Evolutionary conservation across 2,888 invertebrate genomes (phyloP), one percentile per base, ranked within the genome.

Genomic region (Oasisia sp.): DNA sequence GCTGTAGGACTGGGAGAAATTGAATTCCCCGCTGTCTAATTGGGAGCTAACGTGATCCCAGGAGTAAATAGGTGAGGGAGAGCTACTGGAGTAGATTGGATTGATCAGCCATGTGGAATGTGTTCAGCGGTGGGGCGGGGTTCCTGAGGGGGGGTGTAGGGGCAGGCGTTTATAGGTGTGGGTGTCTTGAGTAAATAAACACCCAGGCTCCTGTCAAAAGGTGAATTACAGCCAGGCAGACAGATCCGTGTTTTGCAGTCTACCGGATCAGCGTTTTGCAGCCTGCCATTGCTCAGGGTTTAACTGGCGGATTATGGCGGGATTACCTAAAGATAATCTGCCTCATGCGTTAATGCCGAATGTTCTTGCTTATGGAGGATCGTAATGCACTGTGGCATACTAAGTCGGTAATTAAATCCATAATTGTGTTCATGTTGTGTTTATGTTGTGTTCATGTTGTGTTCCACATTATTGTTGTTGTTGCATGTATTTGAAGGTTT

Each of bases 81-180:
- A 1, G 4, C n/a, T 19, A 7, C 27, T 27, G 74, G 74, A 74
- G 27, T 7, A 27, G 27, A 50, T 38, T 38, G 38, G 38, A 74
- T 74, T 74, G 74, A 74, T 74, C 74, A 19, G 74, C 19, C 74
- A 74, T 74, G 74, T 74, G 74, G 74, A 74, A 74, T 27, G 27
- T 27, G 27, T 74, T 74, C 19, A 74, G 27, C 74, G 27, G n/a
- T 74, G 74, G n/a, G n/a, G 74, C 9, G 27, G 27, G 27, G n/a
- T 74, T 27, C 74, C 74, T 27, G 27, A 19, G 74, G 74, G 19
- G 19, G 74, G 4, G 27, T 27, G 74, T 19, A 74, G 74, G 5
- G 74, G 74, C 74, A 74, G 74, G 74, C 74, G 74, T 74, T 74
- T 74, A 74, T 74, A 74, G 74, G 74, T 74, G 74, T 74, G 74